Percentiles rank a stretch among this genome's conserved stretches.
These are phyloP conservation scores for Oceanodroma tethys DNA, from an alignment of 2,113 vertebrate species.

Conservation along the genomic window DNA sequence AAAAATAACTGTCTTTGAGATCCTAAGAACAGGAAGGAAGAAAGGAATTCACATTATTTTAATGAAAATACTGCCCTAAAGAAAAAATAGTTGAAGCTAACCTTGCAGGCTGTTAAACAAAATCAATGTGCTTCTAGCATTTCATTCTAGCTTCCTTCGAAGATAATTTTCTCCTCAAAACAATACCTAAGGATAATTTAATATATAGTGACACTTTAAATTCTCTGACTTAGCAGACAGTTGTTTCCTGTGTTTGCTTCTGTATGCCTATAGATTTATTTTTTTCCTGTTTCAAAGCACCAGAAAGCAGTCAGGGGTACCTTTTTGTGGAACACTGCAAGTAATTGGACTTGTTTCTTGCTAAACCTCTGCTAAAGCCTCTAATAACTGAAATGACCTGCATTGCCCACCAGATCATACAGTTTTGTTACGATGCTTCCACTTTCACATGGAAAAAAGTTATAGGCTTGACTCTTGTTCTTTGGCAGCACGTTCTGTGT, in stretches of 20 bases:
- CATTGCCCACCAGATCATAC: not conserved
- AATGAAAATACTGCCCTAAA: not conserved
- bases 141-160: not conserved
- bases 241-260: slow-evolving; percentile 21
- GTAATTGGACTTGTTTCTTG: not conserved
- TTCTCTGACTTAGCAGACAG: not conserved
- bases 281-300: not conserved
- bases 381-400: not conserved
- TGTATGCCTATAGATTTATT: not conserved
- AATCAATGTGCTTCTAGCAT: not conserved
- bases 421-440: slow-evolving; percentile 18
- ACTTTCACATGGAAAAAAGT: not conserved
- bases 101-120: not conserved
- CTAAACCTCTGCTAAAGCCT: slow-evolving; percentile 9
- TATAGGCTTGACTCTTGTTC: not conserved
- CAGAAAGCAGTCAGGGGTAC: not conserved
- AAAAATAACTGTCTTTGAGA: not conserved
- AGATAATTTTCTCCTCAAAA: not conserved
- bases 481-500: slow-evolving; percentile 32
- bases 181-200: not conserved
- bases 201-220: not conserved
- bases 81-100: not conserved
- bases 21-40: slow-evolving; percentile 7
- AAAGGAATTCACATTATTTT: not conserved
- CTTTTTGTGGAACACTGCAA: not conserved